Conservation (phyloP, 2,888 invertebrate species). For the Tenthredo amoena region DNA sequence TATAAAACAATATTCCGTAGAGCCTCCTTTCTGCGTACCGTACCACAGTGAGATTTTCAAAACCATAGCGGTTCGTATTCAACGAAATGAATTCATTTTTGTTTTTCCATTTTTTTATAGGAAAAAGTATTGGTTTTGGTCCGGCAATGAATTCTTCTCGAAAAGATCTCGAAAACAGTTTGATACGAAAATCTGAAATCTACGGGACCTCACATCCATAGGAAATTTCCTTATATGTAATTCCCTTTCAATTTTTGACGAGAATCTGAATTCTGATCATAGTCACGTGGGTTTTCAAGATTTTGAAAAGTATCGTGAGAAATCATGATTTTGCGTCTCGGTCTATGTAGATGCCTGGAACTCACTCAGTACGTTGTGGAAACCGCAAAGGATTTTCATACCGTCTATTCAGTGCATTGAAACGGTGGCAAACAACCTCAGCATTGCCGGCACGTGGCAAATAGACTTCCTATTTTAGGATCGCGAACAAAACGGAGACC, state of each 20-base stretch:
- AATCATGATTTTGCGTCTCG: too few relatives aligned
- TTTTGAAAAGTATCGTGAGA: too few relatives aligned
- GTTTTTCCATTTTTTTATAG: neutral
- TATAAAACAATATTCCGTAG: slow-evolving; percentile 85
- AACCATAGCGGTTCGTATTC: slow-evolving; percentile 83
- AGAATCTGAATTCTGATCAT: too few relatives aligned
- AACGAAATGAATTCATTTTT: neutral
- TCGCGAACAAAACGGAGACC: neutral
- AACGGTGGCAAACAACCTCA: slow-evolving; percentile 6
- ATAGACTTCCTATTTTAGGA: slow-evolving; percentile 20
- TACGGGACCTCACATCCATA: neutral
- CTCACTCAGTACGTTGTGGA: neutral
- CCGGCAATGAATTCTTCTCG: neutral
- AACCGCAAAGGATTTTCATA: neutral
- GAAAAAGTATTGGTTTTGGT: too few relatives aligned
- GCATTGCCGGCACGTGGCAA: neutral
- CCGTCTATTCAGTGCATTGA: slow-evolving; percentile 14
- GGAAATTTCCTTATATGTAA: too few relatives aligned
- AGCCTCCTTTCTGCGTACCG: slow-evolving; percentile 88
- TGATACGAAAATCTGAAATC: neutral
- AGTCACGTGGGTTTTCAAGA: too few relatives aligned
- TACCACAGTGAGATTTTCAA: slow-evolving; percentile 88
- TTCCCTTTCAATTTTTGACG: too few relatives aligned
- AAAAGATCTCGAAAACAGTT: neutral
- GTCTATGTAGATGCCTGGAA: too few relatives aligned